phyloP scores from a whole-genome alignment of 2,113 vertebrate genomes.

The Sylvietta virens region DNA sequence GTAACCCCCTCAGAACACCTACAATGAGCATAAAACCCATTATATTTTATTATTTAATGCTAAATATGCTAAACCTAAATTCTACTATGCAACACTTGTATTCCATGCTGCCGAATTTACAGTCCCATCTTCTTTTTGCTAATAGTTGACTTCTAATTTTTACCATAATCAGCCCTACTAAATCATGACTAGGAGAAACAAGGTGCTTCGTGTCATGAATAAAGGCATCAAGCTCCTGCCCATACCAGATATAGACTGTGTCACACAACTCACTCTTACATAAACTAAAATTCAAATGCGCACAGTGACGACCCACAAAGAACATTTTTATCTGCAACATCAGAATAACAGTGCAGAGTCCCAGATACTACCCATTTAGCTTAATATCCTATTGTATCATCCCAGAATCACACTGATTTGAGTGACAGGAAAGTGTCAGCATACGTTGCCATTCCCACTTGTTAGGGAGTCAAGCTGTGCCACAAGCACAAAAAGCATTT shows the following conservation, averaged over 20 bases:
- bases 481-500: neutral
- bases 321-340: neutral
- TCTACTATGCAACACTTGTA: neutral
- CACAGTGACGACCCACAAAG: neutral
- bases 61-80: neutral
- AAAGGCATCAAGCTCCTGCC: neutral
- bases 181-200: neutral
- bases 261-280: neutral
- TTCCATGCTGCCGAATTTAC: neutral
- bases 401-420: neutral
- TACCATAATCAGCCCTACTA: neutral
- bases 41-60: neutral
- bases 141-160: neutral
- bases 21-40: rapidly evolving
- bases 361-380: neutral
- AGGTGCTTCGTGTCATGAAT: rapidly evolving
- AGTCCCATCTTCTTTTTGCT: neutral
- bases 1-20: neutral
- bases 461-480: neutral
- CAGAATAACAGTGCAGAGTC: neutral
- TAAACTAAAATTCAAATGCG: neutral
- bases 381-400: neutral
- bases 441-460: neutral
- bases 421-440: neutral
- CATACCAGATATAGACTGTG: neutral